Evolutionary conservation across 2,888 invertebrate species (phyloP).

Genomic region (Tryphoninae sp.): DNA sequence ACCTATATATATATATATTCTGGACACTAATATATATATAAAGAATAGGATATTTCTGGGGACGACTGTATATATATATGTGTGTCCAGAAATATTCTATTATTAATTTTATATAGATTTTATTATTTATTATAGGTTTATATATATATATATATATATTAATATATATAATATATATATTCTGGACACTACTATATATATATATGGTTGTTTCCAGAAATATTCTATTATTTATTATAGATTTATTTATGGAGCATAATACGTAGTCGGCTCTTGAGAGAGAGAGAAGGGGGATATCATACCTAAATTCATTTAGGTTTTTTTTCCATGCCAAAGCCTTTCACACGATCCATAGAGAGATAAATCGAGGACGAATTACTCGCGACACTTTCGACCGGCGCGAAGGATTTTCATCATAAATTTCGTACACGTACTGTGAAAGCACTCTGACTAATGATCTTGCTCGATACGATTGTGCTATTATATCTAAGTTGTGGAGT

Average conservation of each 20-base stretch:
- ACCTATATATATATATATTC: background rate
- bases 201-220: background rate
- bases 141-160: background rate
- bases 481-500: background rate
- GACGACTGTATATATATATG: no score
- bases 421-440: conserved; percentile 6
- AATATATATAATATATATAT: no score
- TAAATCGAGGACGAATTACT: conserved; percentile 48
- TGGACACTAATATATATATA: no score
- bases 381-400: conserved; percentile 40
- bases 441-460: conserved; percentile 48
- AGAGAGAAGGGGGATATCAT: background rate
- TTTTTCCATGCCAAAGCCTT: background rate
- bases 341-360: conserved; percentile 28
- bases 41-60: no score
- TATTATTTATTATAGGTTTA: no score
- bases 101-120: no score
- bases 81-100: no score
- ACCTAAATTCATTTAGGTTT: background rate
- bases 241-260: no score
- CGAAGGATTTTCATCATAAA: conserved; percentile 25
- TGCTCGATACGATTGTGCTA: conserved; percentile 36
- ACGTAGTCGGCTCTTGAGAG: background rate
- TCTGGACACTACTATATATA: no score
- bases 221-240: no score